Conservation (phyloP, 2,113 vertebrate genomes). For the Crotalus viridis region DNA sequence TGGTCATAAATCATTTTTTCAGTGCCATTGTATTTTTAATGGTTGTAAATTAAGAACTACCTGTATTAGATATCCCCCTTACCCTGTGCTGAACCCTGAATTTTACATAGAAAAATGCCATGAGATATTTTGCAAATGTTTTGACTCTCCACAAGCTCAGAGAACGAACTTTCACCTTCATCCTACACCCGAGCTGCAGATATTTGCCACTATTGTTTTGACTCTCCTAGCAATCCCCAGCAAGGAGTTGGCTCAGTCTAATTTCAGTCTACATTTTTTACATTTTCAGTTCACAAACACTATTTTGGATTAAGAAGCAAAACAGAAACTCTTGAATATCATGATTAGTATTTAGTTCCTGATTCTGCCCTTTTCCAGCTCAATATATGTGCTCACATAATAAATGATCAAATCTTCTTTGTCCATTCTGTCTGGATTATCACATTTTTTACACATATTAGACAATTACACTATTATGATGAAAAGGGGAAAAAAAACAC, state of each 20-base stretch:
- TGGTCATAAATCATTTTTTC: not conserved
- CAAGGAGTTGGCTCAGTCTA: constrained; percentile 24
- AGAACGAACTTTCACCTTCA: not conserved
- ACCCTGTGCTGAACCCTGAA: not conserved
- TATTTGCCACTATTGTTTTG: not conserved
- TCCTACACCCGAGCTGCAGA: too few species aligned
- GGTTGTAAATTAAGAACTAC: not conserved
- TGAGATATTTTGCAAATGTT: not conserved
- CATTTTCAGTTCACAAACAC: constrained; percentile 27
- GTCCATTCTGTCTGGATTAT: constrained; percentile 14
- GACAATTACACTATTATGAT: constrained; percentile 36
- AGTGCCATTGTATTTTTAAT: not conserved
- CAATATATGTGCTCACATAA: constrained; percentile 43
- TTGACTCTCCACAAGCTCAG: not conserved
- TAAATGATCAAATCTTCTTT: constrained; percentile 34
- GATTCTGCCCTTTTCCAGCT: constrained; percentile 49
- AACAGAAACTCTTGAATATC: constrained; percentile 29
- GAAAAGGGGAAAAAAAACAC: constrained; percentile 49
- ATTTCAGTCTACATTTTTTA: constrained; percentile 24
- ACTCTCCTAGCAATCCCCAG: constrained; percentile 4
- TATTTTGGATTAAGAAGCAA: constrained; percentile 14
- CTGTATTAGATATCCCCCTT: not conserved
- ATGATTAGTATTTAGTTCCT: constrained; percentile 46
- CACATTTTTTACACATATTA: constrained; percentile 18
- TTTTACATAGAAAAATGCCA: not conserved